Percentiles rank a stretch among this genome's conserved stretches.
These are phyloP conservation scores for Allygus modestus DNA, from an alignment of 2,888 invertebrate species.

Conservation along the genomic window DNA sequence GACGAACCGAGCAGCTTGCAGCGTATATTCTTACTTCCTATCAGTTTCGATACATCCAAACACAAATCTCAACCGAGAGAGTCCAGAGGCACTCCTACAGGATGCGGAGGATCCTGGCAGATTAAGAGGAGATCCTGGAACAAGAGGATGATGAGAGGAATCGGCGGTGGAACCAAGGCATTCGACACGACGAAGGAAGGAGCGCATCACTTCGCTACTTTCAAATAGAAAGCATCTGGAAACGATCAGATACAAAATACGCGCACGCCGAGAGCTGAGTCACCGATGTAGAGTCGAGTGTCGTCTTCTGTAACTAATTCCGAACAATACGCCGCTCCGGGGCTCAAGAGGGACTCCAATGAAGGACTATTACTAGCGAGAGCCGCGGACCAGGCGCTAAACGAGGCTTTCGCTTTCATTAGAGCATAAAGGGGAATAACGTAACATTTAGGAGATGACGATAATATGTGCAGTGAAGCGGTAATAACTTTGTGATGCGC, in stretches of 20 bases:
- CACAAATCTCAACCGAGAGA: no score
- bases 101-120: no score
- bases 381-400: neutral
- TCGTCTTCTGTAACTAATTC: slow-evolving; percentile 12
- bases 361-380: neutral
- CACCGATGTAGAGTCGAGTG: neutral
- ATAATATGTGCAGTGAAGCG: no score
- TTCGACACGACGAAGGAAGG: slow-evolving; percentile 37
- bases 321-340: neutral
- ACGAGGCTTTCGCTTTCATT: neutral
- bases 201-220: slow-evolving; percentile 19
- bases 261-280: neutral
- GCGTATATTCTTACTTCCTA: no score
- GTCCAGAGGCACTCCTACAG: no score
- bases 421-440: neutral
- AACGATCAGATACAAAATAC: slow-evolving; percentile 32
- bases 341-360: neutral
- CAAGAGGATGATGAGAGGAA: neutral
- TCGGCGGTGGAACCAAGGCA: slow-evolving; percentile 24
- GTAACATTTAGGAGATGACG: no score
- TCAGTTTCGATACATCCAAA: no score
- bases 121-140: neutral
- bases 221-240: slow-evolving; percentile 27
- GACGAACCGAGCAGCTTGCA: no score
- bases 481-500: no score